Evolutionary conservation across 2,113 vertebrate species (phyloP).

Genomic region (Phasianus colchicus): DNA sequence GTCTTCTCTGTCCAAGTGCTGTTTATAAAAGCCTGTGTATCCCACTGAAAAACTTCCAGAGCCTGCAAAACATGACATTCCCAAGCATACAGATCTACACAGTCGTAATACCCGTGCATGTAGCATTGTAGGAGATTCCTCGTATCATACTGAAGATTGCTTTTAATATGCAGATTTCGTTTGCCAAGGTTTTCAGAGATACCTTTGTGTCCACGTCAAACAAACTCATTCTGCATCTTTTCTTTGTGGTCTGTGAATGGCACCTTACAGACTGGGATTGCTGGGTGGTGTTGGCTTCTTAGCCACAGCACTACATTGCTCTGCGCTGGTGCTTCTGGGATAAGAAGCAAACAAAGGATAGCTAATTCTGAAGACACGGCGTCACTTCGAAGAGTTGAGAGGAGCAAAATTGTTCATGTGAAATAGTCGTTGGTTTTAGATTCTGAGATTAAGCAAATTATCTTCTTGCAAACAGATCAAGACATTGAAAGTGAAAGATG

Average conservation of each 20-base stretch:
- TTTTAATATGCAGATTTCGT: neutral
- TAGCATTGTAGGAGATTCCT: neutral
- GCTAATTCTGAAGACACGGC: accelerated
- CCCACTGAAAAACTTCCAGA: neutral
- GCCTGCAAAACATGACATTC: neutral
- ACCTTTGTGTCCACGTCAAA: neutral
- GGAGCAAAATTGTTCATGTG: neutral
- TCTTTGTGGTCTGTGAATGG: neutral
- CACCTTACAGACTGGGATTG: no score
- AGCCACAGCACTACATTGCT: accelerated
- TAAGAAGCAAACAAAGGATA: neutral
- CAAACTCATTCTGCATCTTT: neutral
- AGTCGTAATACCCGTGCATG: no score
- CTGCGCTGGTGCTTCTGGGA: neutral
- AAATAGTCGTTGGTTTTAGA: neutral
- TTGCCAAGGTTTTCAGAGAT: neutral
- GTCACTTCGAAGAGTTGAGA: neutral
- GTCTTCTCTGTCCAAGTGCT: neutral
- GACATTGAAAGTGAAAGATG: neutral
- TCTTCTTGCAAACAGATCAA: neutral
- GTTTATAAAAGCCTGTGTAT: neutral
- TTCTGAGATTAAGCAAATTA: neutral
- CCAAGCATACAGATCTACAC: neutral
- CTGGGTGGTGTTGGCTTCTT: neutral
- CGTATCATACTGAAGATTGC: neutral